phyloP scores from a whole-genome alignment of 2,113 vertebrate genomes.

The Eurystomus gularis region DNA sequence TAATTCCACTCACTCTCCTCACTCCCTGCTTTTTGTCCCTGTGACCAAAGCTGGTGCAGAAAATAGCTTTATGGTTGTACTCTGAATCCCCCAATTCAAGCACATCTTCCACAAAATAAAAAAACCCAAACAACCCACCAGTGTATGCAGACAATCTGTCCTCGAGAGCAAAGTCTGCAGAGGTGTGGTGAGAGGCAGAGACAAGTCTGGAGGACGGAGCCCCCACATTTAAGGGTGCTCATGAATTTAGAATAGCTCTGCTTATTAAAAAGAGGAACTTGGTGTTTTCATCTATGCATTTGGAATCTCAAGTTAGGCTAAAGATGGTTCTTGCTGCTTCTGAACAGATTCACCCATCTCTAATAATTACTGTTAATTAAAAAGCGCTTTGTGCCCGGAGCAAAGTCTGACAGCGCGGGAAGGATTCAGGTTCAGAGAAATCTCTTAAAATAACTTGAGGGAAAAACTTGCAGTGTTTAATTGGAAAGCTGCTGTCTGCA shows the following conservation, averaged over 20 bases:
- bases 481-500: background rate
- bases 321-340: background rate
- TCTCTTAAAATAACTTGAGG: background rate
- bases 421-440: background rate
- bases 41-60: background rate
- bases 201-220: background rate
- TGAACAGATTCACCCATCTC: background rate
- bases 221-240: background rate
- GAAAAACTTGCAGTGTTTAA: background rate
- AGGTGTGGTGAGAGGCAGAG: background rate
- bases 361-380: conserved; percentile 50
- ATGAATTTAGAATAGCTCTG: background rate
- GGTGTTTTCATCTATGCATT: background rate
- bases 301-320: background rate
- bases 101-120: background rate
- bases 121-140: background rate
- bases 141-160: background rate
- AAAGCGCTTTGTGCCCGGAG: conserved; percentile 17
- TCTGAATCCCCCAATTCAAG: background rate
- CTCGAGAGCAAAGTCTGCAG: background rate
- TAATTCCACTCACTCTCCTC: background rate
- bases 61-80: background rate
- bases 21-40: background rate
- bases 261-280: background rate
- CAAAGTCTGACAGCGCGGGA: background rate